phyloP scores from a whole-genome alignment of 2,113 vertebrate genomes.

The Malurus elegans region DNA sequence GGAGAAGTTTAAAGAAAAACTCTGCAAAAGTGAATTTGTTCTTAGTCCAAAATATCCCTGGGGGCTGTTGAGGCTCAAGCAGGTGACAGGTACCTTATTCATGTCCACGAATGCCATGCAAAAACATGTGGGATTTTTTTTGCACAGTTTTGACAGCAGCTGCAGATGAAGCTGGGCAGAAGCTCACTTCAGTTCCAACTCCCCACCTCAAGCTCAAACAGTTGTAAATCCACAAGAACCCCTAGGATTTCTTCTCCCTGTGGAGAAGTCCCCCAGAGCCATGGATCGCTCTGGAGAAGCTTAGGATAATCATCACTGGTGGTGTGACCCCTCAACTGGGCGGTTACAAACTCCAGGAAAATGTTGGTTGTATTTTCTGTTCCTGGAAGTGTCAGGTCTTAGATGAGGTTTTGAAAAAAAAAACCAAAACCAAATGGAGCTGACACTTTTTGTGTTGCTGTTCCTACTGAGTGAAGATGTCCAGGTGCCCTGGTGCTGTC shows the following conservation, averaged over 20 bases:
- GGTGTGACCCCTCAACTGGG: fast-evolving
- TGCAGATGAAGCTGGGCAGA: neutral
- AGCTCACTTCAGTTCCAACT: neutral
- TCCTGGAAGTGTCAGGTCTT: neutral
- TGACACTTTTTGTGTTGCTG: neutral
- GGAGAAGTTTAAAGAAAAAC: neutral
- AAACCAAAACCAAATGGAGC: neutral
- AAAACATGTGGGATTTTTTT: neutral
- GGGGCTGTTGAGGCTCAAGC: neutral
- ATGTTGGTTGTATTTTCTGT: neutral
- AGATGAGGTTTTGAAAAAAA: neutral
- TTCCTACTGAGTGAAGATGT: neutral
- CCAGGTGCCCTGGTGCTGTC: neutral
- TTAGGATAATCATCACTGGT: neutral
- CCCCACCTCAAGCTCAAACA: neutral
- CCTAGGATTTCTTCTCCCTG: neutral
- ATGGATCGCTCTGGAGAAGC: neutral
- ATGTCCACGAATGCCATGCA: neutral
- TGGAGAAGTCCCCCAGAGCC: neutral
- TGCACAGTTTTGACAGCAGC: neutral
- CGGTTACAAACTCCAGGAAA: neutral
- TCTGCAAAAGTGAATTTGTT: neutral
- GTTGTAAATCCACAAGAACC: neutral
- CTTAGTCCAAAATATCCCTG: neutral
- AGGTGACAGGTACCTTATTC: neutral